A percentile compares a stretch with the other conserved stretches of the same genome.
Conservation (phyloP, 2,797 vertebrate species). For the Chloroceryle inda region DNA sequence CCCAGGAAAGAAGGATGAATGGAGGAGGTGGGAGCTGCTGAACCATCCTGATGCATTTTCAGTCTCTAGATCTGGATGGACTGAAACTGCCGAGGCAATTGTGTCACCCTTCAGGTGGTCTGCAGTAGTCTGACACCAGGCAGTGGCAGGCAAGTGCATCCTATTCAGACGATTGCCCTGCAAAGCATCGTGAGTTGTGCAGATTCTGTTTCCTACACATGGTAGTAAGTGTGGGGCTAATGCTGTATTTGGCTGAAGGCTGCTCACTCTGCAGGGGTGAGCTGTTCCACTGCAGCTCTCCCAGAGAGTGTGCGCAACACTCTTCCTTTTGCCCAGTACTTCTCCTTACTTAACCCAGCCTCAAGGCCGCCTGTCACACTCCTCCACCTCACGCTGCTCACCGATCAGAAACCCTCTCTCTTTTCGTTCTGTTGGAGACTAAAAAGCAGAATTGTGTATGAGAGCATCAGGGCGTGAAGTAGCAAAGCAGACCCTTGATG, state of each 20-base stretch:
- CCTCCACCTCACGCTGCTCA: accelerated
- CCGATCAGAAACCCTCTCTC: not conserved
- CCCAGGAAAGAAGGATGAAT: not conserved
- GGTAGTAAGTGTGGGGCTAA: not conserved
- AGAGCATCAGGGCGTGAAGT: accelerated
- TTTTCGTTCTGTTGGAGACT: not conserved
- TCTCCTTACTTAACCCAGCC: not conserved
- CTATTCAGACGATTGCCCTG: accelerated
- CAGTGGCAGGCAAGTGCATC: not conserved
- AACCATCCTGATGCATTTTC: not conserved
- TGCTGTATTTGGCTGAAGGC: not conserved
- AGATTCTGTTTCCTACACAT: not conserved
- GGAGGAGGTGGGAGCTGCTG: not conserved
- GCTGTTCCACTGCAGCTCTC: not conserved
- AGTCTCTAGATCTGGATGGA: not conserved
- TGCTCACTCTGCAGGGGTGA: accelerated
- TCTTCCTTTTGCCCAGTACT: not conserved
- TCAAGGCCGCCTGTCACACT: accelerated
- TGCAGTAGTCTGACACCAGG: not conserved
- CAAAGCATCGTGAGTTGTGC: not conserved
- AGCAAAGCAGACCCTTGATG: not conserved
- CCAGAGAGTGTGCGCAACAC: not conserved
- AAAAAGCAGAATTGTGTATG: not conserved
- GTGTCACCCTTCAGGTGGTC: not conserved
- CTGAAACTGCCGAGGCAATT: not conserved